Percentiles rank a stretch among this genome's conserved stretches.
phyloP scores from a whole-genome alignment of 2,113 vertebrate species.

The Xiphophorus hellerii region DNA sequence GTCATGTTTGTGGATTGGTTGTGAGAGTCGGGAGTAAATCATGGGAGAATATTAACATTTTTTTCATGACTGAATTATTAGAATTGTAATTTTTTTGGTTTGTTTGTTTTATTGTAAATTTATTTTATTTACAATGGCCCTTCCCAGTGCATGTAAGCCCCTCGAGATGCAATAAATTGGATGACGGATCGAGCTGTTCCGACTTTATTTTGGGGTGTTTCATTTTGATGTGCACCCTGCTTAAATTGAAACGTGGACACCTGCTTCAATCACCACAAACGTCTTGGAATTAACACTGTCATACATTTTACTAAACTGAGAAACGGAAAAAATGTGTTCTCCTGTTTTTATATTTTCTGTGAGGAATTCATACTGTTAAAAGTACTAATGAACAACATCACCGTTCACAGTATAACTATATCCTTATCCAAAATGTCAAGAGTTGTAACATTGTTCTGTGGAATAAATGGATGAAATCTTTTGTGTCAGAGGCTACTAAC shows the following conservation, averaged over 20 bases:
- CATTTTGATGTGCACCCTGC: neutral
- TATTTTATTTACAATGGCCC: constrained; percentile 87
- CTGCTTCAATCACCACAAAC: neutral
- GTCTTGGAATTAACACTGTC: neutral
- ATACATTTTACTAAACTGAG: neutral
- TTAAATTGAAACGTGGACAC: neutral
- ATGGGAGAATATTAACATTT: constrained; percentile 55
- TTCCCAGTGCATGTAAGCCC: constrained; percentile 96
- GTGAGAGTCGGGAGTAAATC: constrained; percentile 76
- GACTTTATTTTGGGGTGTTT: constrained; percentile 5
- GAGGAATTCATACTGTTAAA: too few relatives aligned
- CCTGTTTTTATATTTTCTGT: too few relatives aligned
- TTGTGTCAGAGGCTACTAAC: neutral
- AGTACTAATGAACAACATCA: neutral
- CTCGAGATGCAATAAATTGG: constrained; percentile 99
- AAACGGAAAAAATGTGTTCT: too few relatives aligned
- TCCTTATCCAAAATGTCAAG: neutral
- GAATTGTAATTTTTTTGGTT: constrained; percentile 85
- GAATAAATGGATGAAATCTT: neutral
- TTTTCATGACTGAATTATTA: constrained; percentile 67
- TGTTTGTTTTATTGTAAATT: constrained; percentile 78
- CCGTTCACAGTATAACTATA: neutral
- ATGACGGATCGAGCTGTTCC: constrained; percentile 85
- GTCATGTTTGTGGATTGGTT: constrained; percentile 86
- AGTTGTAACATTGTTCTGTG: neutral